phyloP scores from a whole-genome alignment of 1,140 invertebrate genomes.

The Antheraea mylitta region DNA sequence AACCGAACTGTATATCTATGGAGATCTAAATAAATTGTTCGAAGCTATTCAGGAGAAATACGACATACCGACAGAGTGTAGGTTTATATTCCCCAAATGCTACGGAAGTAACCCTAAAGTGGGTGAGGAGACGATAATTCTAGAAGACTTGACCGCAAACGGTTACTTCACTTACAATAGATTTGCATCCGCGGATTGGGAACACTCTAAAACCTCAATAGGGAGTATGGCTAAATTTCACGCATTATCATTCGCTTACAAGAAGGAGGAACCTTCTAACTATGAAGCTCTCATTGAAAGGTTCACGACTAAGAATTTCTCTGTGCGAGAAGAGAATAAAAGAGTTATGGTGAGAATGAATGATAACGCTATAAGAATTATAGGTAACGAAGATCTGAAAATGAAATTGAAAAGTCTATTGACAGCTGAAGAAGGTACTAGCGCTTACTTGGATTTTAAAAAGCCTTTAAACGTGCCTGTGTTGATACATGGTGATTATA shows the following conservation, averaged over 20 bases:
- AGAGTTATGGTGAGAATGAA: no score
- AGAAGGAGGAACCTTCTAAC: no score
- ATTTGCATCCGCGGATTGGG: conserved; percentile 24
- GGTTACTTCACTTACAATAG: conserved; percentile 23
- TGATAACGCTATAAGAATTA: no score
- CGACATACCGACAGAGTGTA: neutral
- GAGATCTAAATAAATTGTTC: neutral
- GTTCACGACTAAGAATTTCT: no score
- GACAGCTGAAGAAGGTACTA: no score
- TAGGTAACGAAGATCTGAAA: no score
- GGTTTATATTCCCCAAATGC: conserved; percentile 22
- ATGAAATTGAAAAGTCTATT: no score
- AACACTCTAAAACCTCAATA: conserved; percentile 21
- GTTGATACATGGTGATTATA: no score
- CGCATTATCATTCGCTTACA: conserved; percentile 28
- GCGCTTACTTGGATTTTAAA: no score
- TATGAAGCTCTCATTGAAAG: no score
- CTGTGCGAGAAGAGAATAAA: no score
- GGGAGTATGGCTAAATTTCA: conserved; percentile 30
- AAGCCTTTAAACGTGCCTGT: no score
- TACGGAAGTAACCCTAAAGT: conserved; percentile 17
- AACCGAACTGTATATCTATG: neutral
- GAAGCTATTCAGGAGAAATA: neutral
- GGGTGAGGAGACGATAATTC: conserved; percentile 24
- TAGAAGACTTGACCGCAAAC: conserved; percentile 24